Percentiles rank a stretch among this genome's conserved stretches.
phyloP scores from a whole-genome alignment of 2,113 vertebrate species.

The Pluvialis apricaria region DNA sequence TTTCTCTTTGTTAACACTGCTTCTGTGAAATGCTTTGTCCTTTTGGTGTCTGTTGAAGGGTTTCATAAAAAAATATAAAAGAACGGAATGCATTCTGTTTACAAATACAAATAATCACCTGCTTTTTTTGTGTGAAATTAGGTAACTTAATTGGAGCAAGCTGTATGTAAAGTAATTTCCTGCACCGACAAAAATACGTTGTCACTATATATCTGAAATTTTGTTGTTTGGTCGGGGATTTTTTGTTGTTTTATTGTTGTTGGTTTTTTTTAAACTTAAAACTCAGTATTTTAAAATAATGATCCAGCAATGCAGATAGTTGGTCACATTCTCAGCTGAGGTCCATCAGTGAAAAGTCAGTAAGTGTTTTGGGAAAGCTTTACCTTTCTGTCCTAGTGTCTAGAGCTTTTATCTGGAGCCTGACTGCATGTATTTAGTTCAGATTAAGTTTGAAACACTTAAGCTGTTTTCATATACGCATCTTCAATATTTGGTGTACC shows the following conservation, averaged over 20 bases:
- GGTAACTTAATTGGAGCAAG: background rate
- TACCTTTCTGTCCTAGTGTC: background rate
- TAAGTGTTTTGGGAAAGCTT: background rate
- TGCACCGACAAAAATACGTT: background rate
- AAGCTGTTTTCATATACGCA: background rate
- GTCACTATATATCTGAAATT: background rate
- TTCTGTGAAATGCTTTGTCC: background rate
- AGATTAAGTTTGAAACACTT: background rate
- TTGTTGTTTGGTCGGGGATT: background rate
- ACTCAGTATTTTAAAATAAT: background rate
- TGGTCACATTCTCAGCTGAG: background rate
- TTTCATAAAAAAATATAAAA: background rate
- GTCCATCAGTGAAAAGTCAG: background rate
- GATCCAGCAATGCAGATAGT: background rate
- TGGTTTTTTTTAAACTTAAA: background rate
- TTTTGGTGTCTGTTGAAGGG: background rate
- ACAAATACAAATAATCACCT: background rate
- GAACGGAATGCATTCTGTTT: background rate
- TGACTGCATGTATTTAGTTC: background rate
- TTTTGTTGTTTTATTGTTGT: background rate
- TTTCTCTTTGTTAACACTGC: background rate
- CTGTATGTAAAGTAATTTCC: background rate
- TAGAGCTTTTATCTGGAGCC: background rate
- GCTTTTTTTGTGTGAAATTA: background rate
- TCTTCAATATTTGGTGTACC: background rate